phyloP scores from a whole-genome alignment of 37 sponge, comb jelly and placozoan species.

The Mnemiopsis leidyi region DNA sequence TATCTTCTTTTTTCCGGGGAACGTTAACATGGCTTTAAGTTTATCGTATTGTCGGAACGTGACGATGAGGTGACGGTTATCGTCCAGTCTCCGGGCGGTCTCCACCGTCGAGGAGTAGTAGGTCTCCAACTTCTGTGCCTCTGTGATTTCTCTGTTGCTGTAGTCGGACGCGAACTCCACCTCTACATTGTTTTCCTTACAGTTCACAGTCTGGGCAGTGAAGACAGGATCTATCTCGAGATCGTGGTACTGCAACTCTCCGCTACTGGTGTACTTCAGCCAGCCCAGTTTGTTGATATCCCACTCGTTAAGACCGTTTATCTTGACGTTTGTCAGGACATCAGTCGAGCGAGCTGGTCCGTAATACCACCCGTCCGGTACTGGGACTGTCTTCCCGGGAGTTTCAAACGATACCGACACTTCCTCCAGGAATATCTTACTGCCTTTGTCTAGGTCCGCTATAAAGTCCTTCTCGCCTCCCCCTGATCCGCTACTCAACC shows the following conservation, averaged over 20 bases:
- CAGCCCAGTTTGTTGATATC: conserved; percentile 47
- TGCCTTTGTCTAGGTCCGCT: conserved; percentile 37
- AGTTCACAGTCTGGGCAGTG: conserved; percentile 1
- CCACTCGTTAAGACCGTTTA: conserved; percentile 60
- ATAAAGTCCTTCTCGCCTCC: background rate
- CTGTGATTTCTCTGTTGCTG: conserved; percentile 9
- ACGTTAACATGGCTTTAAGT: background rate
- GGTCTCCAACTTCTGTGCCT: background rate
- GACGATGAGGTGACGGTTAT: background rate
- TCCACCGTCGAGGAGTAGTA: background rate
- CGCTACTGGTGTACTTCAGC: conserved; percentile 1
- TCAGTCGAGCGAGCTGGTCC: background rate
- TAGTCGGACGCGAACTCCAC: conserved; percentile 25
- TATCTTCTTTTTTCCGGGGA: background rate
- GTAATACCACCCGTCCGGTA: conserved; percentile 21
- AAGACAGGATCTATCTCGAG: background rate
- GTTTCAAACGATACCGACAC: conserved; percentile 20
- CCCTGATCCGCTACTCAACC: background rate
- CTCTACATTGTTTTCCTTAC: background rate
- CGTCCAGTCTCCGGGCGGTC: background rate
- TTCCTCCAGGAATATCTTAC: conserved; percentile 21
- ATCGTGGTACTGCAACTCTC: background rate
- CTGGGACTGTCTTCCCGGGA: background rate
- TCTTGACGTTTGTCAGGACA: conserved; percentile 52
- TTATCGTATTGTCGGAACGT: conserved; percentile 13